Evolutionary conservation across 2,888 invertebrate species (phyloP), one percentile per base, ranked within the genome.

Genomic region (Dichetophora obliterata): DNA sequence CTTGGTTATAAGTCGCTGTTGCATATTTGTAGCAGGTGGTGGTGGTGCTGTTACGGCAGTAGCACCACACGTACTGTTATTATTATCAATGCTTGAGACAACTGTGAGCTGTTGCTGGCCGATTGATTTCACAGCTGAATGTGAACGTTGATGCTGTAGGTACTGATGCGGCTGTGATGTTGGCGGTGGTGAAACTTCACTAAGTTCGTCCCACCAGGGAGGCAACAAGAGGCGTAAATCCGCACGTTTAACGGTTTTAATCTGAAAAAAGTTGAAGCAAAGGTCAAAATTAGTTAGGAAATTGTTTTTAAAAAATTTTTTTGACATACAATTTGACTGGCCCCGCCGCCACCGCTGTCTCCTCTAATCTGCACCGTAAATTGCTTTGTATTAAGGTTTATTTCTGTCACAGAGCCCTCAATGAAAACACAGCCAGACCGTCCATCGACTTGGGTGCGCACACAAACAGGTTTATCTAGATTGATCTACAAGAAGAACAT

Each of bases 151-250:
- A 4, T 43, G 61, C 16, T 61, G 72, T 31, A 61, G 72, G 3
- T 22, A 11, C 6, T 50, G 11, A 9, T 16, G 19, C 27, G 68
- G 72, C 14, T 80, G 34, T 19, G 82, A 11, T 34, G 84, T 81
- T 16, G 59, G 61, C 75, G 63, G 65, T 19, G 80, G 78, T 37
- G 85, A 81, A 75, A 92, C 90, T 84, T 94, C 95, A 84, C 95
- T 96, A 77, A 98, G 89, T 90, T 99, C 98, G 85, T 98, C 99
- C 90, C 95, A 96, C 98, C 99, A 99, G 0, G 98, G 99, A 19
- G 98, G 97, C 86, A 95, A 93, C 81, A 98, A 91, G 34, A 99
- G 91, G 31, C 99, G 92, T 78, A 99, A 91, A 88, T 98, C 97
- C 5, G 98, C 96, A 52, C 98, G 92, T 86, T 96, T 95, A 80